phyloP scores from a whole-genome alignment of 2,113 vertebrate genomes.

The Uropsilus gracilis region DNA sequence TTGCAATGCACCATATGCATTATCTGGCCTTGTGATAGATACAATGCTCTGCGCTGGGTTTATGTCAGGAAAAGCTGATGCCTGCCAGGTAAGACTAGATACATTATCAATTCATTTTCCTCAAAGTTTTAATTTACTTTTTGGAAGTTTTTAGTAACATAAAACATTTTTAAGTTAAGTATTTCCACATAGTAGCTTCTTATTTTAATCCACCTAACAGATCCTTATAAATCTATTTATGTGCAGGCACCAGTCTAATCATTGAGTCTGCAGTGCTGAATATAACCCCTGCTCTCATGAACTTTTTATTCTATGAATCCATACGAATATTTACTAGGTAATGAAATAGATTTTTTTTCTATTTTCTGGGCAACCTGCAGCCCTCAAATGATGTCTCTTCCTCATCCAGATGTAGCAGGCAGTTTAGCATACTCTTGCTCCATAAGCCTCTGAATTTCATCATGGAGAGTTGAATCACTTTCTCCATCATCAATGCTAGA shows the following conservation, averaged over 20 bases:
- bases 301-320: background rate
- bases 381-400: background rate
- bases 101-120: background rate
- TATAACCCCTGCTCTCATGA: background rate
- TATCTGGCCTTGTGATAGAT: constrained; percentile 75
- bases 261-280: background rate
- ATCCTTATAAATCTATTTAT: background rate
- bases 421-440: background rate
- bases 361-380: background rate
- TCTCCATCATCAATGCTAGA: background rate
- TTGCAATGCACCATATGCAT: constrained; percentile 77
- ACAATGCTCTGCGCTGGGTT: constrained; percentile 88
- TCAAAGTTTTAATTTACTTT: background rate
- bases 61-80: constrained; percentile 85
- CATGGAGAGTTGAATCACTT: background rate
- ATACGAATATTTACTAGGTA: background rate
- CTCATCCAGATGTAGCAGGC: background rate
- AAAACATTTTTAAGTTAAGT: background rate
- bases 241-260: background rate
- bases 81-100: constrained; percentile 85
- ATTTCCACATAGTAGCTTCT: background rate
- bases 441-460: background rate
- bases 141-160: background rate
- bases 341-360: background rate
- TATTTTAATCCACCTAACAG: background rate